Base-by-base conservation (phyloP, 2,888 invertebrate species). In the Agrotis exclamationis region DNA sequence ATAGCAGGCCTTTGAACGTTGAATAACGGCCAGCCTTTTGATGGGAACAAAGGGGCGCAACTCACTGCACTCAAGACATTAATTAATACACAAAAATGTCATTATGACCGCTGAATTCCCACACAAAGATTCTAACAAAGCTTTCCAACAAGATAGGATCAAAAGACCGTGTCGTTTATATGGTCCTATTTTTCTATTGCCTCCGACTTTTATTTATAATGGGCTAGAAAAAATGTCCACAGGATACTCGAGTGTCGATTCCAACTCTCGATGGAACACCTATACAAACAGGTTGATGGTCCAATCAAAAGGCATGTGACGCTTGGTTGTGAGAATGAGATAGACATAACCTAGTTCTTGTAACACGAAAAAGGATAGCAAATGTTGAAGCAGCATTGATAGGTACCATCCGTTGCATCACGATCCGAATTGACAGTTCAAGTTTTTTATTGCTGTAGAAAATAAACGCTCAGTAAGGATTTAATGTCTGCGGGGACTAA, bases 281-380 rank as follows among this genome's bases (percentile, higher is more conserved):
- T 87, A 86, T 88, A 85, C 89, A 90, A 86, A 88, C 88, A 87
- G 89, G 90, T 91, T 92, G 90, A 91, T 87, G 91, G 88, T 87
- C 91, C 90, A 92, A 92, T 93, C 91, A 90, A 88, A 88, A 86
- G 85, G 88, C 86, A 86, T 85, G 65, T 82, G 85, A 74, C 74
- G 83, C 83, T 87, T 85, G 85, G 85, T 76, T 80, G 86, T 77
- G 50, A 70, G 79, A 81, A 68, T 81, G 87, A 90, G 83, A 89
- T 84, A 58, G 86, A 87, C 50, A 88, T 80, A 86, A 80, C 63
- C 65, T 57, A 74, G 86, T 70, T 71, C 56, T 50, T 54, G 56
- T 66, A 74, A 62, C 71, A 69, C 66, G 74, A 83, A 92, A 76
- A 74, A 85, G 82, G 90, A 90, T 62, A 64, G 76, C 82, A 70